Percentiles rank a stretch among this genome's conserved stretches.
phyloP scores from a whole-genome alignment of 2,797 vertebrate species.

The Xenops minutus region DNA sequence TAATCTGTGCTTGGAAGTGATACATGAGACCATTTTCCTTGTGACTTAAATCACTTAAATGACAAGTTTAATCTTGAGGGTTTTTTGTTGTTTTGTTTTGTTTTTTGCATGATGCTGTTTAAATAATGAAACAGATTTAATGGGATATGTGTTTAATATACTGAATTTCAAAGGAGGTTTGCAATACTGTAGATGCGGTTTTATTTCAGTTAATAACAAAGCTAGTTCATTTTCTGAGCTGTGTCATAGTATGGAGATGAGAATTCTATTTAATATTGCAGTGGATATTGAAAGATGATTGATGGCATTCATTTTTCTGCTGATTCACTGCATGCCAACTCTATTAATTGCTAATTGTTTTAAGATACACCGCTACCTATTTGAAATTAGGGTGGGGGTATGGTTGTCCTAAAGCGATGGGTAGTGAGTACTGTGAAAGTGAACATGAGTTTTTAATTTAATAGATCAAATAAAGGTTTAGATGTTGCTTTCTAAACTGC shows the following conservation, averaged over 20 bases:
- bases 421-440: neutral
- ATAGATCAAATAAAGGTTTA: neutral
- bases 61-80: constrained; percentile 25
- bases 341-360: constrained; percentile 26
- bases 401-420: neutral
- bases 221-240: neutral
- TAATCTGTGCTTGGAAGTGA: neutral
- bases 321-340: neutral
- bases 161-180: constrained; percentile 39
- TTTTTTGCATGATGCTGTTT: neutral
- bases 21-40: neutral
- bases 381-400: neutral
- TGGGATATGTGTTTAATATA: constrained; percentile 16
- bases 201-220: constrained; percentile 31
- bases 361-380: neutral
- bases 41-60: constrained; percentile 34
- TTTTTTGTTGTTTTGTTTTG: neutral
- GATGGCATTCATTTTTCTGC: neutral
- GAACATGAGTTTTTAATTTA: neutral
- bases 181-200: neutral
- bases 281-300: neutral
- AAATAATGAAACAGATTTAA: constrained; percentile 53
- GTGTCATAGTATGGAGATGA: neutral
- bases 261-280: neutral
- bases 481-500: neutral